Base-by-base conservation (phyloP, 2,113 vertebrate genomes). In the Zosterops lateralis region DNA sequence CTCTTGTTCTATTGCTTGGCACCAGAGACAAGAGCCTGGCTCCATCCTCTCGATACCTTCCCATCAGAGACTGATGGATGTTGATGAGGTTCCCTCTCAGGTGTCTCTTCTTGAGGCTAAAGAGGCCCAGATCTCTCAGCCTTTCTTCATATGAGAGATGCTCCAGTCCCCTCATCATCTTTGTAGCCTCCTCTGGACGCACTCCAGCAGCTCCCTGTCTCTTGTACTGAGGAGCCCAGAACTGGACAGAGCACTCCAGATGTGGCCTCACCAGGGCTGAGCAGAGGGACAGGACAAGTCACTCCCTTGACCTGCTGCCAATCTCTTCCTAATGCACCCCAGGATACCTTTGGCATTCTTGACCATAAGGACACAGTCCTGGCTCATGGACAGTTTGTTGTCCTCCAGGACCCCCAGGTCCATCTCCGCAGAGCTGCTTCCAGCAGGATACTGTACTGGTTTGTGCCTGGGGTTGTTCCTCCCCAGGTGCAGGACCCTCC, bases 31-130 rank as follows among this genome's bases (percentile, higher is more conserved):
- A 54, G 47, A 78, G n/a, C 56, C 48, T 40, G n/a, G 10, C n/a
- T 40, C 5, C 65, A 62, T 62, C 13, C 10, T 53, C 47, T 38
- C 53, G 47, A 4, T 38, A 45, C 4, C 22, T 1, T 48, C 56
- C 24, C 25, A 54, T 47, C 47, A 38, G 38, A 32, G 4, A 24
- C 56, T 22, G 64, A 29, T 2, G 7, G n/a, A 40, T 2, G 3
- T 3, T 62, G 19, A 1, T 70, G 65, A 61, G 15, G 19, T n/a
- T 6, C 12, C 9, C 3, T 61, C 38, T n/a, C 15, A 29, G 22
- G 0, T 3, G 3, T 3, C 38, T 62, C 38, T 56, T 47, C n/a
- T 64, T 1, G 3, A 18, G 22, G 18, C n/a, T 47, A 12, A 77
- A n/a, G 3, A 86, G 28, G 7, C 54, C 12, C 22, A 77, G 0